A percentile compares a stretch with the other conserved stretches of the same genome.
Evolutionary conservation across 2,888 invertebrate species (phyloP).

Genomic region (Drosophila fulvimacula): DNA sequence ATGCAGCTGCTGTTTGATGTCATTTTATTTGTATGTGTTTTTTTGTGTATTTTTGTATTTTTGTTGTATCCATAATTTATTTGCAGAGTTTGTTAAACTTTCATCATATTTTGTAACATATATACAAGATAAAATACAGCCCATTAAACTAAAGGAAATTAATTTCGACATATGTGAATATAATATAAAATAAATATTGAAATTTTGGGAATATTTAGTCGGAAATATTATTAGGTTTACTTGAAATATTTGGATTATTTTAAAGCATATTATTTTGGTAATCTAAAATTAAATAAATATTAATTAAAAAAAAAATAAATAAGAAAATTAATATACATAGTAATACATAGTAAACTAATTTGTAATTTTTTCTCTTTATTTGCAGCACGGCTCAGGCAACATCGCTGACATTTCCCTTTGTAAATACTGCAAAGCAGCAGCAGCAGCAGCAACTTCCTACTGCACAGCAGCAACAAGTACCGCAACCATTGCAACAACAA

Average conservation of each 20-base stretch:
- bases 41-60: background rate
- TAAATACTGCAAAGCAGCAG: conserved; percentile 80
- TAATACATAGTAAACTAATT: background rate
- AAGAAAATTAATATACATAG: background rate
- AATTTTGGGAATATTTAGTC: background rate
- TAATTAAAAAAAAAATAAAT: background rate
- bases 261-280: background rate
- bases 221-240: background rate
- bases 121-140: background rate
- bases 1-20: background rate
- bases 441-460: background rate
- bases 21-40: background rate
- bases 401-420: conserved; percentile 87
- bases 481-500: conserved; percentile 42
- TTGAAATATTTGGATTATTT: background rate
- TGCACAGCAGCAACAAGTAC: conserved; percentile 1
- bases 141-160: background rate
- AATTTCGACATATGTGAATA: background rate
- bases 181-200: background rate
- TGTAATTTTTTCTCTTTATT: background rate
- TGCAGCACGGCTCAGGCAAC: conserved; percentile 39
- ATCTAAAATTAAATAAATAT: background rate
- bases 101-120: conserved; percentile 2
- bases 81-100: conserved; percentile 17
- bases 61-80: background rate